Evolutionary conservation across 2,113 vertebrate species (phyloP), one percentile per base, ranked within the genome.

Genomic region (Stegostoma tigrinum): DNA sequence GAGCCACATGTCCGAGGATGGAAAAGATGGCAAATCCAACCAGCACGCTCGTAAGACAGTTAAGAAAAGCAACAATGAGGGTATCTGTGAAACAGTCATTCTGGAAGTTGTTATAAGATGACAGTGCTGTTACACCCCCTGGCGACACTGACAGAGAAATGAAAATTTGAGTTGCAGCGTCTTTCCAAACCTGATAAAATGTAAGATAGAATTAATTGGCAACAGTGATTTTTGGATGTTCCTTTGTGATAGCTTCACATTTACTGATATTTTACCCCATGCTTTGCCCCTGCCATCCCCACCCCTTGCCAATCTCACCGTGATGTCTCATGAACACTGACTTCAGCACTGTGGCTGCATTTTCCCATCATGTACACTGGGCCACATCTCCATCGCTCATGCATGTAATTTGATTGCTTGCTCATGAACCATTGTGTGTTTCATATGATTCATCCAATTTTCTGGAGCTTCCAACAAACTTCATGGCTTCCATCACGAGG

Each of bases 41-140:
- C 34, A 90, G 0, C 27, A 64, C 4, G 19, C 52, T 90, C 1
- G 52, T 90, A 21, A n/a, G 8, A 30, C 24, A 30, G 30, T 89
- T 14, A 52, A 89, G 0, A 55, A 90, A 1, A 64, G 52, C 7
- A 3, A 90, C 61, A n/a, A 34, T 19, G 30, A 90, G n/a, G 87
- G 30, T 30, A n/a, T 90, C 87, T 64, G 55, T 6, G 87, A 19
- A 90, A 19, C 87, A 64, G 87, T 90, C 30, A 24, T 64, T 90
- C 52, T 90, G 87, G 87, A 90, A 90, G 5, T 64, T 64, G 24
- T 90, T 90, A 30, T 90, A 90, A 27, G 87, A 90, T 21, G 87
- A 90, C 52, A 90, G 55, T 17, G 52, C 4, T 34, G 61, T 90
- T 38, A n/a, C 0, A 10, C 87, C 55, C 10, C 86, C 86, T 52